Base-by-base conservation (phyloP, 1,140 invertebrate genomes). In the Drosophila chauvacae region DNA sequence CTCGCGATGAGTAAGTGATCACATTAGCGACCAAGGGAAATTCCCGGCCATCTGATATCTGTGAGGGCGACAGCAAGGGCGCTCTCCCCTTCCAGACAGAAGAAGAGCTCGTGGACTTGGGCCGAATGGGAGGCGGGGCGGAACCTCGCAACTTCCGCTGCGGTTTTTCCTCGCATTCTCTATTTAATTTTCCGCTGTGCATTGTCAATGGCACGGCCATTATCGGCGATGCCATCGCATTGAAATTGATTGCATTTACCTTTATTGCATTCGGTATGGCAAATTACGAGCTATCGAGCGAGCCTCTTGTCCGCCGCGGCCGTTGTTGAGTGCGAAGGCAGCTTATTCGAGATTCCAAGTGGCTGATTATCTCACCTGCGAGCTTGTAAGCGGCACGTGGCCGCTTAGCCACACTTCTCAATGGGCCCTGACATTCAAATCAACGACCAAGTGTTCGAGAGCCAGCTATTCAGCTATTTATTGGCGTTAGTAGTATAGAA, bases 171-270 rank as follows among this genome's bases (percentile, higher is more conserved):
- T 72, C 71, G 39, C 57, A 62, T 85, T 86, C 76, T 80, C 78
- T 71, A 71, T 72, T 64, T 87, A 84, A 87, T 87, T 88, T 87
- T 87, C 84, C 84, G 83, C 53, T 28, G 23, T 45, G 59, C 59
- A 76, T 61, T 65, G 70, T 81, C 65, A 74, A 56, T 68, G 77
- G 56, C 77, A 50, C 57, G 44, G 57, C 53, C 47, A 66, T 73
- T 72, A 55, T 61, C 58, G 80, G 28, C 63, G 37, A 9, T 55
- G 61, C 58, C 70, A 76, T 70, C 64, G 55, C 80, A 84, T 84
- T 90, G 77, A 65, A 88, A 88, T 88, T 90, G 85, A 88, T 90
- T 88, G 84, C 85, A 88, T 90, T 90, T 85, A 88, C 74, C 81
- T 79, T 85, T 77, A 87, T 86, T 87, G 85, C 81, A 81, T 81